Percentiles rank a stretch among this genome's conserved stretches.
Conservation (phyloP, 2,113 vertebrate genomes). For the Opisthocomus hoazin region DNA sequence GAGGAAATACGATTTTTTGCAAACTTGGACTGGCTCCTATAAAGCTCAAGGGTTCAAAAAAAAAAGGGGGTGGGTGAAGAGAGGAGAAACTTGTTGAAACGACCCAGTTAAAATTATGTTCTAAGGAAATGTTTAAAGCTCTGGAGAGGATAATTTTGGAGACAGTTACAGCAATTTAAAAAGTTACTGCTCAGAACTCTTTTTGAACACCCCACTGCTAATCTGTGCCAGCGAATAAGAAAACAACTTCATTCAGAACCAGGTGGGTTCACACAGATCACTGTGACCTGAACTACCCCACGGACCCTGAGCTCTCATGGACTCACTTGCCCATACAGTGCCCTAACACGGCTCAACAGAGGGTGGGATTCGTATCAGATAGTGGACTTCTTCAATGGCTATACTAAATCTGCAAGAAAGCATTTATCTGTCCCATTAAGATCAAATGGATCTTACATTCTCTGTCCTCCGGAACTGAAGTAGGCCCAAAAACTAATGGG, state of each 20-base stretch:
- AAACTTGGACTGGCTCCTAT: background rate
- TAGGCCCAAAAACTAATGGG: background rate
- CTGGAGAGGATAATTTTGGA: background rate
- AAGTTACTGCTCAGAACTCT: background rate
- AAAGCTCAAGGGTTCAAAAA: background rate
- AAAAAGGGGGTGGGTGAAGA: background rate
- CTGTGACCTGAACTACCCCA: background rate
- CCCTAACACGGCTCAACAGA: fast-evolving
- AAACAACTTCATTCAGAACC: background rate
- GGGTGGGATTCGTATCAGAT: background rate
- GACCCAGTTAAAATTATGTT: background rate
- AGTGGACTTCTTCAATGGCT: background rate
- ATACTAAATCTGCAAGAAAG: background rate
- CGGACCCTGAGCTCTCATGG: fast-evolving
- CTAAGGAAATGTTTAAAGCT: background rate
- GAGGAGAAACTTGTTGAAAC: background rate
- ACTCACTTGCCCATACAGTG: fast-evolving
- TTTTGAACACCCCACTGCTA: background rate
- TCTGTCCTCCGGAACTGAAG: background rate
- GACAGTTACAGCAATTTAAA: background rate
- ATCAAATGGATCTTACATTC: background rate
- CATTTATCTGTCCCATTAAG: background rate
- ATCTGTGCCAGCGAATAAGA: background rate
- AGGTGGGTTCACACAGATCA: background rate
- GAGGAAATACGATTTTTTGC: background rate